Conservation (phyloP, 1,140 invertebrate genomes). For the Bombus superbus region DNA sequence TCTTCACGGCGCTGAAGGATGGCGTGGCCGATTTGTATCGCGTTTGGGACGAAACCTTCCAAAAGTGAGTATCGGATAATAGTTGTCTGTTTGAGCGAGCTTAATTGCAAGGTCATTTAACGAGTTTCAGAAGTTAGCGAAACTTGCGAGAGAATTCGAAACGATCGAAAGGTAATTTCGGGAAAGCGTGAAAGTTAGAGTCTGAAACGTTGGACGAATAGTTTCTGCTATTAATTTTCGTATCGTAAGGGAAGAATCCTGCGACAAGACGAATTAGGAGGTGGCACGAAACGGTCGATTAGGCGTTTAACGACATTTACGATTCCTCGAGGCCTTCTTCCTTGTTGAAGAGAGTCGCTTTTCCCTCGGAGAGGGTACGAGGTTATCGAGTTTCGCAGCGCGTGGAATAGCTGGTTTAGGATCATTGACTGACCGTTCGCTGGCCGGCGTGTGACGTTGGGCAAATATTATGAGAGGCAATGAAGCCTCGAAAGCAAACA, state of each 20-base stretch:
- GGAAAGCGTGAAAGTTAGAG: too few relatives aligned
- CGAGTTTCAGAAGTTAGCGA: background rate
- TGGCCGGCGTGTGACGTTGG: slow-evolving; percentile 73
- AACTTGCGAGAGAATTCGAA: background rate
- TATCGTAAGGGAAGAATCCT: background rate
- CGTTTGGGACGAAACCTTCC: slow-evolving; percentile 90
- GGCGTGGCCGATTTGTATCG: slow-evolving; percentile 89
- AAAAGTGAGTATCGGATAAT: slow-evolving; percentile 85
- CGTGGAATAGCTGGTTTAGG: slow-evolving; percentile 58
- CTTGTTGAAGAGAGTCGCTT: background rate
- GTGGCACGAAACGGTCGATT: background rate
- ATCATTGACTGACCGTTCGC: slow-evolving; percentile 70
- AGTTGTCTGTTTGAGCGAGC: too few relatives aligned
- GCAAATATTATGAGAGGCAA: slow-evolving; percentile 82
- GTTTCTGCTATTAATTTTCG: too few relatives aligned
- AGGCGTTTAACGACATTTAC: slow-evolving; percentile 7
- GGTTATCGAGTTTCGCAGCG: slow-evolving; percentile 26
- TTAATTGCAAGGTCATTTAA: too few relatives aligned
- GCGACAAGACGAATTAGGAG: background rate
- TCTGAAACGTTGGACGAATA: too few relatives aligned
- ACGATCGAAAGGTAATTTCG: background rate
- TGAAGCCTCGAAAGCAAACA: slow-evolving; percentile 80
- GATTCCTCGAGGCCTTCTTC: background rate
- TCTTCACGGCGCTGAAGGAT: slow-evolving; percentile 85
- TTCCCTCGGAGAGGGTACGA: too few relatives aligned